Base-by-base conservation (phyloP, 64 coral and sea anemone genomes). In the Porites lutea region DNA sequence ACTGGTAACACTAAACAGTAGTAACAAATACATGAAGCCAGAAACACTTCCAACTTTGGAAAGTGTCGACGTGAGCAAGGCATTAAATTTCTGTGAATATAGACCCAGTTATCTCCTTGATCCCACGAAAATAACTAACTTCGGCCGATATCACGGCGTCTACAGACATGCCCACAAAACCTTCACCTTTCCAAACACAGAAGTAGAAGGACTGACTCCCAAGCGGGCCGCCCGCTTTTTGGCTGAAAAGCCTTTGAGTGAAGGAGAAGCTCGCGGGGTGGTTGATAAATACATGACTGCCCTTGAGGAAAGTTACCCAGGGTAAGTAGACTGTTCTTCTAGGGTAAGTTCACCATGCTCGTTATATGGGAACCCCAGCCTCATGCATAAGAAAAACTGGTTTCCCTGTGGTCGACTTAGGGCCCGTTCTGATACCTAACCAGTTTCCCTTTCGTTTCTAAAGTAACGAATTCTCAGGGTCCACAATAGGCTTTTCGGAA, bases 221-320 rank as follows among this genome's bases (percentile, higher is more conserved):
- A 37, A 37, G 27, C 27, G 27, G 27, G 27, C 27, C 27, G 5
- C 77, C 51, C 71, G 3, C 65, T 78, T 83, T 52, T 14, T 2
- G 2, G 16, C 14, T 13, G 82, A 74, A 12, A 57, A 78, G 14
- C 27, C 2, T 3, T 48, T 91, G 49, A 21, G 44, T 7, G 43
- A 73, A 13, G 48, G 15, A 8, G 78, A 91, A 65, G 78, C 66
- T 15, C 43, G 72, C 2, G 48, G 2, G 19, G 78, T 91, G 13
- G 89, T 91, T 19, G 11, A 43, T 4, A 21, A 70, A 48, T 91
- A 91, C 49, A 74, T 91, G 89, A 18, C 72, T 4, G 37, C 70
- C 15, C 78, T 91, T 53, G 67, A 91, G 2, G 72, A 13, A 54
- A 58, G 27, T 13, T 71, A 82, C 4, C 18, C 62, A 12, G 74